A percentile compares a stretch with the other conserved stretches of the same genome.
These are phyloP conservation scores for Dromiciops gliroides DNA, from an alignment of 2,113 vertebrate genomes.

Conservation along the genomic window DNA sequence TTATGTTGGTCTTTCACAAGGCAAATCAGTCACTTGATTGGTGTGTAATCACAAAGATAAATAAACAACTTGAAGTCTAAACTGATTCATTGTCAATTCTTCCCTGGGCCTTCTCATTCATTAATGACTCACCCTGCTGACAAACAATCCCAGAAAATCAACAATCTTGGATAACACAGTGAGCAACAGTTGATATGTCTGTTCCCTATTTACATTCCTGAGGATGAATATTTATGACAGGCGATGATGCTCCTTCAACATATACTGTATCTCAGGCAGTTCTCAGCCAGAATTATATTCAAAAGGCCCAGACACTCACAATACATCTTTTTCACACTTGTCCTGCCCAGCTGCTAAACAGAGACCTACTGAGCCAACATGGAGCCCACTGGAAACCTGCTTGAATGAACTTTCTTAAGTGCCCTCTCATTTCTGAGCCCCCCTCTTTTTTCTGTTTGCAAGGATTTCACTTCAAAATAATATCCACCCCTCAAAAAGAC, in stretches of 20 bases:
- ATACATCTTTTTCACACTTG: slow-evolving; percentile 23
- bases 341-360: slow-evolving; percentile 49
- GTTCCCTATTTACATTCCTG: slow-evolving; percentile 85
- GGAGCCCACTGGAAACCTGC: neutral
- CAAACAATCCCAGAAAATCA: slow-evolving; percentile 81
- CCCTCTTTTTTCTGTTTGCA: slow-evolving; percentile 49
- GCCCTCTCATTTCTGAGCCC: neutral
- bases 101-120: slow-evolving; percentile 70
- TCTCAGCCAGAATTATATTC: slow-evolving; percentile 67
- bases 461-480: slow-evolving; percentile 57
- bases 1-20: slow-evolving; percentile 69
- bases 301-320: slow-evolving; percentile 66
- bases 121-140: slow-evolving; percentile 83
- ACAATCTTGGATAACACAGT: slow-evolving; percentile 82
- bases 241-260: slow-evolving; percentile 79
- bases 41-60: slow-evolving; percentile 80
- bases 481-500: slow-evolving; percentile 68
- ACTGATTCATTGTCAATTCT: slow-evolving; percentile 76
- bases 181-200: slow-evolving; percentile 81
- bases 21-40: slow-evolving; percentile 78
- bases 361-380: slow-evolving; percentile 15
- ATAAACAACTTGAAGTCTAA: slow-evolving; percentile 77
- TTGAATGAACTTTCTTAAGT: neutral
- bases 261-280: slow-evolving; percentile 72
- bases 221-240: slow-evolving; percentile 87